phyloP scores from a whole-genome alignment of 2,797 vertebrate species.

The Halcyon leucocephala region DNA sequence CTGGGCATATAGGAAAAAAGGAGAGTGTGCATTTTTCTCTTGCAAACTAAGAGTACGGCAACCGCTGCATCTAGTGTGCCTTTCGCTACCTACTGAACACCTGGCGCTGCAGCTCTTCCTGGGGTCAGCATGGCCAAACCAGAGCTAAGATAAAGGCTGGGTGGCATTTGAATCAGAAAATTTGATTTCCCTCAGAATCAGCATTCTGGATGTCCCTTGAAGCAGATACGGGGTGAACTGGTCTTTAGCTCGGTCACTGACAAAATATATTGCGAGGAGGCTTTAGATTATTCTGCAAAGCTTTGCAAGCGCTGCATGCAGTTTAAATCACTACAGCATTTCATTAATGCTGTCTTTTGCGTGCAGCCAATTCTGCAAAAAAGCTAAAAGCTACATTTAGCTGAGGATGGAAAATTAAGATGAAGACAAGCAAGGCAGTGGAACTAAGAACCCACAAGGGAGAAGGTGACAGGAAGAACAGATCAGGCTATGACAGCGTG shows the following conservation, averaged over 20 bases:
- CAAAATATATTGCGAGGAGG: not conserved
- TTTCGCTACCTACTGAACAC: not conserved
- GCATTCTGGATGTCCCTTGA: not conserved
- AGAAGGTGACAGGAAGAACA: not conserved
- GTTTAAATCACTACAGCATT: not conserved
- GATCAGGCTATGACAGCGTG: not conserved
- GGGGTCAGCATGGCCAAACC: not conserved
- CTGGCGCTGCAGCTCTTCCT: not conserved
- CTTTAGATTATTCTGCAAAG: not conserved
- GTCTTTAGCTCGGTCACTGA: not conserved
- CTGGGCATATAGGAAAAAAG: not conserved
- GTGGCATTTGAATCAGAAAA: not conserved
- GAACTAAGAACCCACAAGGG: not conserved
- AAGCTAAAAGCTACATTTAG: not conserved
- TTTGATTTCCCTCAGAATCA: not conserved
- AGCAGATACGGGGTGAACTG: not conserved
- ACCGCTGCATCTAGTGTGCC: not conserved
- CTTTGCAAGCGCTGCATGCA: not conserved
- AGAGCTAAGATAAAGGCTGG: not conserved
- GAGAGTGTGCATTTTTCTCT: not conserved
- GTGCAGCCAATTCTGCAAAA: not conserved
- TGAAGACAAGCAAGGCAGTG: not conserved
- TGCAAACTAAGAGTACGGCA: not conserved
- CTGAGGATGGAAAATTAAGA: not conserved
- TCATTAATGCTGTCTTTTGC: not conserved